Conservation (phyloP, 1,140 invertebrate species). For the Drosophila malerkotliana region DNA sequence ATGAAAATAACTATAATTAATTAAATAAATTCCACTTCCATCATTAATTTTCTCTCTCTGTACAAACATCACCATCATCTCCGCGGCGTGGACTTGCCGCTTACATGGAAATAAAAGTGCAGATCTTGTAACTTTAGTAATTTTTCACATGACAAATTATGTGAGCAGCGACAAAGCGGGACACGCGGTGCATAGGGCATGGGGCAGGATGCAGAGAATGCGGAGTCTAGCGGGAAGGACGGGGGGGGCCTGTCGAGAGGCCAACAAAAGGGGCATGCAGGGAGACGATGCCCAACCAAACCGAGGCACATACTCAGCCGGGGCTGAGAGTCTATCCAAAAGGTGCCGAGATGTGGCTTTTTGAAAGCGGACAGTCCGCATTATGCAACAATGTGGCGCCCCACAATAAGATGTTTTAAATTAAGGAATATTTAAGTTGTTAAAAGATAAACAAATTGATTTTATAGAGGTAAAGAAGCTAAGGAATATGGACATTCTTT, state of each 20-base stretch:
- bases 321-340: conserved; percentile 42
- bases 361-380: conserved; percentile 53
- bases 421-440: conserved; percentile 29
- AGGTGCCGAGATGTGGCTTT: conserved; percentile 65
- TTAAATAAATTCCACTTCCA: neutral
- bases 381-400: conserved; percentile 48
- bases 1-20: too few species aligned
- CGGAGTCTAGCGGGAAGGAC: too few species aligned
- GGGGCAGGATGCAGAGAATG: neutral
- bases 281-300: conserved; percentile 19
- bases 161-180: conserved; percentile 66
- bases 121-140: conserved; percentile 83
- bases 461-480: too few species aligned
- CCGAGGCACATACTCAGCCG: conserved; percentile 19
- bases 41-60: neutral
- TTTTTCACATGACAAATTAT: conserved; percentile 84
- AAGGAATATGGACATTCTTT: too few species aligned
- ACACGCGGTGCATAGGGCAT: conserved; percentile 8
- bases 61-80: conserved; percentile 35
- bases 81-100: conserved; percentile 72
- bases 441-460: neutral
- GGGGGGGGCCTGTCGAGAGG: conserved; percentile 32
- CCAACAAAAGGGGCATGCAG: conserved; percentile 59
- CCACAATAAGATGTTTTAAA: conserved; percentile 19
- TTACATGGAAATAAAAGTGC: conserved; percentile 81